These are phyloP conservation scores for Oncorhynchus keta DNA, from an alignment of 2,113 vertebrate species.

Conservation along the genomic window DNA sequence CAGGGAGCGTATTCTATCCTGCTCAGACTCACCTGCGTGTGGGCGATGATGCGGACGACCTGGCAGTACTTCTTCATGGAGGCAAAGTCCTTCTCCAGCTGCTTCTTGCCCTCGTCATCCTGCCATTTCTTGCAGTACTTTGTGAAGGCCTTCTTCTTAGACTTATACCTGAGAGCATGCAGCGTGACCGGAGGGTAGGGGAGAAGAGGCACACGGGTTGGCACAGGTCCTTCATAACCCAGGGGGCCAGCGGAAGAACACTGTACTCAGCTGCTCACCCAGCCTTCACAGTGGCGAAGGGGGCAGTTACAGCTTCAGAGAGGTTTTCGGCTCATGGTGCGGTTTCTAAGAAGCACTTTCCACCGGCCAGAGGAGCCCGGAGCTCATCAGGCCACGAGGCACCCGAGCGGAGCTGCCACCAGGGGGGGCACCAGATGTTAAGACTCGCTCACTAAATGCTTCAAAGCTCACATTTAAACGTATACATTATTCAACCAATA, in stretches of 20 bases:
- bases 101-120: conserved; percentile 97
- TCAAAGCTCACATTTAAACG: background rate
- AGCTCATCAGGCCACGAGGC: conserved; percentile 90
- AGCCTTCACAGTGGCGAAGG: background rate
- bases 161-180: conserved; percentile 90
- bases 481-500: accelerated
- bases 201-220: conserved; percentile 66
- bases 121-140: conserved; percentile 99
- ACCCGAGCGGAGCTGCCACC: conserved; percentile 91
- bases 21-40: conserved; percentile 87
- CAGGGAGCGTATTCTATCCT: accelerated
- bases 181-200: conserved; percentile 22
- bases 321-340: conserved; percentile 85
- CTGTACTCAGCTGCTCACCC: conserved; percentile 66
- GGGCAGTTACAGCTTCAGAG: conserved; percentile 31
- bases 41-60: conserved; percentile 89
- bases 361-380: conserved; percentile 94
- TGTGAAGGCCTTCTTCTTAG: conserved; percentile 99
- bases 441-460: conserved; percentile 55
- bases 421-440: conserved; percentile 65
- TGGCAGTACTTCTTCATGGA: conserved; percentile 99
- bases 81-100: conserved; percentile 94
- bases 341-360: conserved; percentile 89
- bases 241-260: conserved; percentile 71
- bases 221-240: conserved; percentile 75